Base-by-base conservation (phyloP, 2,888 invertebrate species). In the Sylvicola fuscatus region DNA sequence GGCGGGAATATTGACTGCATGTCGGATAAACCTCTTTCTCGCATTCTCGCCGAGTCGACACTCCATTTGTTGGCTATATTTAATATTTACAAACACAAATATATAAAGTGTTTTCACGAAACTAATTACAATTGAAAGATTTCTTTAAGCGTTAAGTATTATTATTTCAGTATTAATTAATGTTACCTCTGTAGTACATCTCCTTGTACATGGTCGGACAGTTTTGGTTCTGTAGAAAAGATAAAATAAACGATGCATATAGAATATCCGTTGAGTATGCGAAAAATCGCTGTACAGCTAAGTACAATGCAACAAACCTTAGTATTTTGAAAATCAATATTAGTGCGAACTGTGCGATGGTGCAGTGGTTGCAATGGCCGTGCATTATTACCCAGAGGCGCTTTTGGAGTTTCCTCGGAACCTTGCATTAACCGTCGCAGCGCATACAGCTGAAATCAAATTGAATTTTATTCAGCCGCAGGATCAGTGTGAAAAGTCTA, bases 301-400 rank as follows among this genome's bases (percentile, higher is more conserved):
- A 31, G 45, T 49, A 49, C 21, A 21, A 21, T 4, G 8, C 21
- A 21, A 21, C 21, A 21, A 41, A 60, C 61, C 56, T 61, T 61
- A 50, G 62, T 61, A 54, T 75, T 78, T 60, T 72, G 78, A 64
- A 93, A 92, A 66, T 95, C 90, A 59, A 97, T 95, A 60, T 97
- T 97, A 47, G 95, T 95, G 52, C 95, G 71, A 52, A 95, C 78
- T 38, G 92, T 86, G 53, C 95, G 72, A 55, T 90, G 84, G 59
- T 95, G 83, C 37, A 93, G 68, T 21, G 78, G 77, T 62, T 90
- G 89, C 37, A 84, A 69, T n/a, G 95, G 93, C 43, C 95, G 69
- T 42, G 84, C 86, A 62, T 95, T 93, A 68, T 89, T 89, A 41
- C 86, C 89, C 56, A 95, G 67, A 14, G 87, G 86, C 17, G 87